A percentile compares a stretch with the other conserved stretches of the same genome.
phyloP scores from a whole-genome alignment of 2,797 vertebrate species.

The Stomatorhinus walkeri region DNA sequence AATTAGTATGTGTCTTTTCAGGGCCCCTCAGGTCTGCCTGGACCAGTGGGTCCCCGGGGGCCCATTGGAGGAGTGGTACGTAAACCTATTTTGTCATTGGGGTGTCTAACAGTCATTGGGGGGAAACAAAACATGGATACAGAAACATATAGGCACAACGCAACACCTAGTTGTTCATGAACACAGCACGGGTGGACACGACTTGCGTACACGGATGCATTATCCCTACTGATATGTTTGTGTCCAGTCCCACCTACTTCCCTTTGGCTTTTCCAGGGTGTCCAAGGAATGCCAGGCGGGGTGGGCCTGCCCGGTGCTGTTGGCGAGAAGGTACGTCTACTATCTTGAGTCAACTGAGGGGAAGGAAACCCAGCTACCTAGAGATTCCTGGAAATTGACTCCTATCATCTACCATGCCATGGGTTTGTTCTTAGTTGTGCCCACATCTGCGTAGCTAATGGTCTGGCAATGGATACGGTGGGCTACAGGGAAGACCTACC shows the following conservation, averaged over 20 bases:
- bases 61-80: conserved; percentile 71
- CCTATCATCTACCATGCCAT: background rate
- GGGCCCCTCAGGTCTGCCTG: conserved; percentile 81
- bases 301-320: conserved; percentile 77
- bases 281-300: conserved; percentile 68
- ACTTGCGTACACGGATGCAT: background rate
- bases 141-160: background rate
- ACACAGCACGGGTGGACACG: background rate
- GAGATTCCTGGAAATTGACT: background rate
- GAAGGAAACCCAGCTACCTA: background rate
- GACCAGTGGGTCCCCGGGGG: conserved; percentile 76
- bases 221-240: background rate
- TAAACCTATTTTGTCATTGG: background rate
- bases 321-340: conserved; percentile 77
- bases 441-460: background rate
- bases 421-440: background rate
- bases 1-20: conserved; percentile 41
- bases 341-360: background rate
- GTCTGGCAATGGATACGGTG: background rate
- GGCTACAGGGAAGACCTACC: background rate
- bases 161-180: background rate
- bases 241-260: background rate
- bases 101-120: background rate
- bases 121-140: background rate
- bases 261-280: conserved; percentile 57